Evolutionary conservation across 1,140 invertebrate species (phyloP).

Genomic region (Battus philenor): DNA sequence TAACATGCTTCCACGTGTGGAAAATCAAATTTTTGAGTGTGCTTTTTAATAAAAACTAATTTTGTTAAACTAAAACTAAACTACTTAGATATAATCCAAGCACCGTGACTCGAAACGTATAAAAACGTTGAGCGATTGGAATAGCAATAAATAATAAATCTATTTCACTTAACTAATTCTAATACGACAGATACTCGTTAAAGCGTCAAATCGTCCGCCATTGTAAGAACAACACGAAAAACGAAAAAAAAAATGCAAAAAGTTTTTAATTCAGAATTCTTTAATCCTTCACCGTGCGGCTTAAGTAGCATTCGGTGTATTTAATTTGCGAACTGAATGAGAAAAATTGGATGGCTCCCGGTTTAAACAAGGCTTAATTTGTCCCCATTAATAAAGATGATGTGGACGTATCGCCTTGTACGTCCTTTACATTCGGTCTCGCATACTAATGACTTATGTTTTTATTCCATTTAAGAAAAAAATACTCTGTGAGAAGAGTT

Average conservation of each 20-base stretch:
- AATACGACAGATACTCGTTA: slow-evolving; percentile 15
- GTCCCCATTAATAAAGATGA: slow-evolving; percentile 63
- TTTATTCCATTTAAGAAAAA: too few species aligned
- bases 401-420: slow-evolving; percentile 46
- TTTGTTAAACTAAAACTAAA: too few species aligned
- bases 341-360: slow-evolving; percentile 51
- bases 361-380: slow-evolving; percentile 60
- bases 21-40: too few species aligned
- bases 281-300: slow-evolving; percentile 21
- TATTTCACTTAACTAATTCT: too few species aligned
- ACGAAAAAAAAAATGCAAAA: not conserved
- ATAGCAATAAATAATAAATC: too few species aligned
- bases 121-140: too few species aligned
- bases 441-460: slow-evolving; percentile 24
- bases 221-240: not conserved
- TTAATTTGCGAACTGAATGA: slow-evolving; percentile 56
- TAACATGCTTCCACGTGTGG: too few species aligned
- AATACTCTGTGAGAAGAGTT: too few species aligned
- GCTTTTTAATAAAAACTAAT: too few species aligned
- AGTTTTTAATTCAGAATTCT: slow-evolving; percentile 16
- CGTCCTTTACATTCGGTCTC: slow-evolving; percentile 42
- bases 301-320: slow-evolving; percentile 59
- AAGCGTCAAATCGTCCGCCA: too few species aligned
- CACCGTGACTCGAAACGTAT: too few species aligned
- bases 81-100: too few species aligned